Conservation (phyloP, 2,113 vertebrate species). For the Hippocampus guttulatus region DNA sequence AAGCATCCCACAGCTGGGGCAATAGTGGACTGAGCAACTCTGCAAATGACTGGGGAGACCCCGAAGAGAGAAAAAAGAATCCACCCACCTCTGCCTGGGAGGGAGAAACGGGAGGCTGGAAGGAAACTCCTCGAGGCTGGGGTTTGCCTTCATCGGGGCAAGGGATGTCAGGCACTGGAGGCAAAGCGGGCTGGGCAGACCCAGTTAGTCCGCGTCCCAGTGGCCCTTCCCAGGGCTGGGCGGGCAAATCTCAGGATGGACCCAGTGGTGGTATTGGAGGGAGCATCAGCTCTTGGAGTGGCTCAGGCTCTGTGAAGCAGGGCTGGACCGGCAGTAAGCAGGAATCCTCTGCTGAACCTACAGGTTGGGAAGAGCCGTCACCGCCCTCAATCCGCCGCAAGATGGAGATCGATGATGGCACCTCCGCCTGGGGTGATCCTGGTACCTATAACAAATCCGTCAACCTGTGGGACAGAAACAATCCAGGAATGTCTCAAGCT, state of each 20-base stretch:
- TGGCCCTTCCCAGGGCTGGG: conserved; percentile 82
- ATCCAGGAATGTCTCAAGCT: conserved; percentile 80
- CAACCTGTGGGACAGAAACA: conserved; percentile 97
- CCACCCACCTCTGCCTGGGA: conserved; percentile 75
- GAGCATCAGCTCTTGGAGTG: conserved; percentile 84
- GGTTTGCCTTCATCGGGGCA: conserved; percentile 52
- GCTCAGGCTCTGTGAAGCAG: conserved; percentile 60
- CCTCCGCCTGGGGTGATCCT: conserved; percentile 96
- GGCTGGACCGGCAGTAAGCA: conserved; percentile 61
- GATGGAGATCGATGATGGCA: conserved; percentile 98
- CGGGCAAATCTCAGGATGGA: conserved; percentile 84
- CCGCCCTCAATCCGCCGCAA: conserved; percentile 93
- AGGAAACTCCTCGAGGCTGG: conserved; percentile 78
- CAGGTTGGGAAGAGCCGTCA: conserved; percentile 94
- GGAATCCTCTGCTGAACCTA: conserved; percentile 81
- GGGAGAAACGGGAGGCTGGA: conserved; percentile 76
- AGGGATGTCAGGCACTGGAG: conserved; percentile 48
- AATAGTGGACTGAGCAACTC: conserved; percentile 64
- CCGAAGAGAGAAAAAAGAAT: conserved; percentile 69
- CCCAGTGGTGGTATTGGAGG: conserved; percentile 79
- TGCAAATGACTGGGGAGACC: conserved; percentile 68
- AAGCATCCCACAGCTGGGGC: conserved; percentile 65
- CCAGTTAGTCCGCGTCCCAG: conserved; percentile 72
- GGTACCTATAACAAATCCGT: conserved; percentile 88
- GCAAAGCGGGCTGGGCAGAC: conserved; percentile 81